A percentile compares a stretch with the other conserved stretches of the same genome.
Conservation (phyloP, 1,140 invertebrate species). For the Calephelis virginiensis region DNA sequence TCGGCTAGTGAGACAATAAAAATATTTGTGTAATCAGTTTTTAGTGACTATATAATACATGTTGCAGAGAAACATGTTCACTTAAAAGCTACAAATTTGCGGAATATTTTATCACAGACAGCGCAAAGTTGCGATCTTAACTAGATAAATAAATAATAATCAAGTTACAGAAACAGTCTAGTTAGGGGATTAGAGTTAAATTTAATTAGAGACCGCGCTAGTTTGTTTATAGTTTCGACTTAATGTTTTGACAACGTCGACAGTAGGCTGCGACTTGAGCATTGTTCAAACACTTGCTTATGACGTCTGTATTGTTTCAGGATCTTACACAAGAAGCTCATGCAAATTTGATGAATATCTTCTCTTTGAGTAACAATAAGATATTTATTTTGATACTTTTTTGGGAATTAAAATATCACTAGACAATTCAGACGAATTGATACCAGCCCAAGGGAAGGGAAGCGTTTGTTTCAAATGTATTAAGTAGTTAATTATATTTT, state of each 20-base stretch:
- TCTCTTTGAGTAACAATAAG: not conserved
- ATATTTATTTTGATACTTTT: not conserved
- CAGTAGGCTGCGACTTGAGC: conserved; percentile 16
- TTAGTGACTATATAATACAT: too few relatives aligned
- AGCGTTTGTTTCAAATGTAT: too few relatives aligned
- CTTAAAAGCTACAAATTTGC: not conserved
- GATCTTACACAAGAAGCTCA: not conserved
- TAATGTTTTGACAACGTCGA: conserved; percentile 24
- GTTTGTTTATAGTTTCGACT: conserved; percentile 22
- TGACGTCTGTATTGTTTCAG: conserved; percentile 12
- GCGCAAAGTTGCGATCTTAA: not conserved
- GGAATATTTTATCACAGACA: conserved; percentile 6
- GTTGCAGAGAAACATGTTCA: not conserved
- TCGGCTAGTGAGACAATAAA: too few relatives aligned
- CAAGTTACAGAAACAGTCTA: conserved; percentile 22
- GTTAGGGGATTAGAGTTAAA: conserved; percentile 22
- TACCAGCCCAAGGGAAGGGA: too few relatives aligned
- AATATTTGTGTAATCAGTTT: too few relatives aligned
- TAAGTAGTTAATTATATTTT: too few relatives aligned
- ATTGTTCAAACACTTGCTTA: conserved; percentile 8
- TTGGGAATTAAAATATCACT: too few relatives aligned
- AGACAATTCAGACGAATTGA: too few relatives aligned
- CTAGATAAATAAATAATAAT: conserved; percentile 23
- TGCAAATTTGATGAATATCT: conserved; percentile 4
- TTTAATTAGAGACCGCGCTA: conserved; percentile 18